Evolutionary conservation across 2,113 vertebrate genomes (phyloP), one percentile per base, ranked within the genome.

Genomic region (Lutjanus erythropterus): DNA sequence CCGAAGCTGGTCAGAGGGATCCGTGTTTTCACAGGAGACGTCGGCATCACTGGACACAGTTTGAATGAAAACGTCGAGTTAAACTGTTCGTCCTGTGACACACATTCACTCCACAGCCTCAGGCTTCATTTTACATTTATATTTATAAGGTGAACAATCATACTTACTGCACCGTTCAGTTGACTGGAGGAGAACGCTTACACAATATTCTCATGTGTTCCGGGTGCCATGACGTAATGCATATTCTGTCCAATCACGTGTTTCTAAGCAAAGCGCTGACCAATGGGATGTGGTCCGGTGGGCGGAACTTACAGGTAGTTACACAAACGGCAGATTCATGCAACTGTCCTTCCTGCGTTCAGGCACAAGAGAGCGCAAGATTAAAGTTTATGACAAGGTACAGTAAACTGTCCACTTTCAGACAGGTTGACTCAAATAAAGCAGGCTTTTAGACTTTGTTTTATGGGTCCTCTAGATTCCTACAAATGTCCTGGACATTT

Each of bases 1-100:
- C 93, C 94, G 39, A 94, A 93, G 44, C 94, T 94, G 47, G 89
- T 93, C 46, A 94, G 70, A 0, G 92, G 93, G 49, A 94, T 92
- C 46, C 85, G 80, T 11, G 90, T 90, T 74, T 94, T 93, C 1
- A 93, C 91, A 0, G 94, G 93, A 46, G 93, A 92, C 3, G 85
- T 93, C 74, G 92, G 91, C 90, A 94, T 93, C 3, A 33, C 82
- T 91, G 71, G 4, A 53, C 16, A 71, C 16, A 62, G 25, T 21
- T 39, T 37, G 25, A 64, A 86, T 46, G 1, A 56, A 58, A 83
- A 27, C 3, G 12, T 41, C 0, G 21, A 10, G 3, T 35, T 52
- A 47, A 5, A 49, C 6, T 4, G 27, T 25, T n/a, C 44, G 1
- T 27, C 16, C 1, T 42, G 4, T 0, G 29, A 25, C 27, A 67